These are phyloP conservation scores for Triplophysa siluroides DNA, from an alignment of 2,113 vertebrate genomes.

Conservation along the genomic window DNA sequence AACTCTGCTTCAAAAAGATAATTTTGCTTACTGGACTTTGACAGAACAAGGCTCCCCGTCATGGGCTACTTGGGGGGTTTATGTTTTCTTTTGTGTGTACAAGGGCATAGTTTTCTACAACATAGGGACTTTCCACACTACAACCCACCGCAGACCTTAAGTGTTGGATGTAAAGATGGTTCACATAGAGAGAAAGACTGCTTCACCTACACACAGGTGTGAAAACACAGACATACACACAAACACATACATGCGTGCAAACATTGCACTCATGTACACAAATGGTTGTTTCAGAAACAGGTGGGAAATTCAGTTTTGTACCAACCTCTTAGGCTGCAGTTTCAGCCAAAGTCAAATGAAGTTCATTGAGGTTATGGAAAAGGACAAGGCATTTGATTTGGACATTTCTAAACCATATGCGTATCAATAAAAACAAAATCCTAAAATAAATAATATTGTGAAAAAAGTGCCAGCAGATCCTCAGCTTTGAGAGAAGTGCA, in stretches of 20 bases:
- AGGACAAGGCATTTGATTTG: not conserved
- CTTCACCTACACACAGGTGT: constrained; percentile 33
- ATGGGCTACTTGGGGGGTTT: not conserved
- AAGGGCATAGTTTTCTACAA: constrained; percentile 40
- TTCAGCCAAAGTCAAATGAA: constrained; percentile 10
- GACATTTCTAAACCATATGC: not conserved
- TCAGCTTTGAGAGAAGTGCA: constrained; percentile 19
- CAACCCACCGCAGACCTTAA: constrained; percentile 16
- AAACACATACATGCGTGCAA: not conserved
- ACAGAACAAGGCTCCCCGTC: constrained; percentile 11
- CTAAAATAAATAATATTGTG: not conserved
- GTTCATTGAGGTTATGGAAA: not conserved
- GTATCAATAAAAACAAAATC: not conserved
- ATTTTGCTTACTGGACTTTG: constrained; percentile 13
- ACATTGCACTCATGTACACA: not conserved
- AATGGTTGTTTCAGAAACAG: constrained; percentile 10
- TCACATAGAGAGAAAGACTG: not conserved
- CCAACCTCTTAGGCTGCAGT: not conserved
- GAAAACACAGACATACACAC: constrained; percentile 24
- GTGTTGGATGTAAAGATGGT: not conserved
- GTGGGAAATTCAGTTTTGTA: constrained; percentile 27
- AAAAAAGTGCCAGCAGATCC: not conserved
- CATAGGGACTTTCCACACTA: constrained; percentile 40
- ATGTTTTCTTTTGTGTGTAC: constrained; percentile 15
- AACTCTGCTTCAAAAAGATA: constrained; percentile 14